Evolutionary conservation across 2,888 invertebrate genomes (phyloP), one percentile per base, ranked within the genome.

Genomic region (Microctonus aethiopoides): DNA sequence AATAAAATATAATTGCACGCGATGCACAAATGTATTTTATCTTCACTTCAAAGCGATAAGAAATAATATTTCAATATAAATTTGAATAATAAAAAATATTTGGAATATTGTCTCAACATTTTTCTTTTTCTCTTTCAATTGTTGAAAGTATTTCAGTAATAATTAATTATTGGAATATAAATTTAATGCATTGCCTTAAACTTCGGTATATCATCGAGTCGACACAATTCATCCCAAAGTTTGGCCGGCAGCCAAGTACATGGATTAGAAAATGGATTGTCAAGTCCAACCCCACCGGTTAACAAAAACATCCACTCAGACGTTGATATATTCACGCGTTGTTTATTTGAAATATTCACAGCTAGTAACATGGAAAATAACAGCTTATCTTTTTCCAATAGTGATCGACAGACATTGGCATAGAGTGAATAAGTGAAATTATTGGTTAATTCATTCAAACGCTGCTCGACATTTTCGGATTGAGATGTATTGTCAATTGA

Each of bases 371-470:
- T 87, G 10, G 95, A 95, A 87, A 97, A 97, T 63, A 98, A 90
- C 65, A 97, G 88, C 87, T 98, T 97, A 86, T 98, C 96, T 91
- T 96, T 95, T 86, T 97, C 97, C 87, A 98, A 97, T 51, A 98
- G 88, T 82, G 97, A 97, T 79, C 97, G 91, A 83, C 97, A 96
- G 79, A 98, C 95, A 84, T 97, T 98, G 24, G 92, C 89, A 81
- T 97, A 98, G 0, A 98, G 89, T 13, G 94, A 96, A 82, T 94
- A 95, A 0, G 96, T 97, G 85, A 98, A 97, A 84, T 93, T 93
- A 68, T 90, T 90, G 66, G 91, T 92, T 73, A 98, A 87, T 84
- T 95, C 94, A 41, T 87, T 86, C 39, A 97, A 88, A 61, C 97
- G 90, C 74, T 91, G 89, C 0, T 89, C 88, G 11, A 98, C 92